These are phyloP conservation scores for Climacteris rufus DNA, from an alignment of 2,113 vertebrate genomes.

Conservation along the genomic window DNA sequence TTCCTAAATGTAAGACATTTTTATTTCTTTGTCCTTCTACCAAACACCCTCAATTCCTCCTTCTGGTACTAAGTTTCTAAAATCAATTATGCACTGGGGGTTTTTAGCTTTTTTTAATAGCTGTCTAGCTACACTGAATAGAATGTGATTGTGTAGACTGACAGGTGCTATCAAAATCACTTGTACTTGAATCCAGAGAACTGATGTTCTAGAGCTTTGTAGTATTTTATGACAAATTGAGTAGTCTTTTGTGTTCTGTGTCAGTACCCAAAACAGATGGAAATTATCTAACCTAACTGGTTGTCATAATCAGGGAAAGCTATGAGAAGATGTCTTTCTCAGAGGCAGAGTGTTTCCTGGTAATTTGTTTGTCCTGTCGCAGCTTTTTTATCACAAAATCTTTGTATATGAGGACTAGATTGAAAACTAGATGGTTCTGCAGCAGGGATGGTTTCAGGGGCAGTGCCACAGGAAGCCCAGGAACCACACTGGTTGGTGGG, in stretches of 20 bases:
- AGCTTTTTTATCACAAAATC: background rate
- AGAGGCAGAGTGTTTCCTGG: background rate
- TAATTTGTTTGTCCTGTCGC: background rate
- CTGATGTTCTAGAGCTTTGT: background rate
- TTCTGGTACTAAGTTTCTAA: background rate
- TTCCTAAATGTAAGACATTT: background rate
- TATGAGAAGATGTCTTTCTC: background rate
- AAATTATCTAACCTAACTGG: background rate
- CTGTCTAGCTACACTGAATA: background rate
- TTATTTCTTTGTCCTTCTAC: background rate
- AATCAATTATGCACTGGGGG: background rate
- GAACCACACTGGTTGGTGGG: background rate
- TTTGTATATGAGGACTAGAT: background rate
- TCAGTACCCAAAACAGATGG: background rate
- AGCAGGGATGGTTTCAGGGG: background rate
- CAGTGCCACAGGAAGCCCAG: background rate
- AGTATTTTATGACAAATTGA: background rate
- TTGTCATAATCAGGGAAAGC: background rate
- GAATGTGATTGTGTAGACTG: background rate
- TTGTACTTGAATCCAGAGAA: background rate
- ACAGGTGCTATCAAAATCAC: background rate
- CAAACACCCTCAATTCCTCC: background rate
- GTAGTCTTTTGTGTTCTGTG: background rate
- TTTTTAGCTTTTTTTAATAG: background rate
- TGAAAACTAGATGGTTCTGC: background rate